Evolutionary conservation across 1,140 invertebrate species (phyloP).

Genomic region (Coptotermes formosanus): DNA sequence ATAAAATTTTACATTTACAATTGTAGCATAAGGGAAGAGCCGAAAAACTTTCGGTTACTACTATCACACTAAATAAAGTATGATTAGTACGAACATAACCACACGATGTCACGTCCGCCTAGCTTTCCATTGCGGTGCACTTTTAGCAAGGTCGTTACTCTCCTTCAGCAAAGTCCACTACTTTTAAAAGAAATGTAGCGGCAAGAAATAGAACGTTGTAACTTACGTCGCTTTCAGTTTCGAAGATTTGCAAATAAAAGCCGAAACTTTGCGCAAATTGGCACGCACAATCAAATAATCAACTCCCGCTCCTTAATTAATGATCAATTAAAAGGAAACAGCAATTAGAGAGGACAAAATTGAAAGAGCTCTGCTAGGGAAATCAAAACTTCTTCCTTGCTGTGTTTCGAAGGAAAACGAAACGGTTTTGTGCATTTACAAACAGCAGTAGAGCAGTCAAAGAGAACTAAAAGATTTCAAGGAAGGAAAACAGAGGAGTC

Average conservation of each 20-base stretch:
- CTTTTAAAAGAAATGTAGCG: neutral
- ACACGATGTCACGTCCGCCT: too few relatives aligned
- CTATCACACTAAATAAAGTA: too few relatives aligned
- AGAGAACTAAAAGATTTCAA: too few relatives aligned
- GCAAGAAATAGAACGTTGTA: neutral
- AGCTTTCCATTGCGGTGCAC: too few relatives aligned
- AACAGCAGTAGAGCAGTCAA: neutral
- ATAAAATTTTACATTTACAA: too few relatives aligned
- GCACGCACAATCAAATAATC: conserved; percentile 28
- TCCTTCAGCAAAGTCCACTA: too few relatives aligned
- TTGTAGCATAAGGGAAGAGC: too few relatives aligned
- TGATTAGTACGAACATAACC: too few relatives aligned
- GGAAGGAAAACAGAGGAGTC: too few relatives aligned
- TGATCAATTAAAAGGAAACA: conserved; percentile 29
- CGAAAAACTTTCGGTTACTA: too few relatives aligned
- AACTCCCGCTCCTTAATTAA: conserved; percentile 26
- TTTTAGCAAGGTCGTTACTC: too few relatives aligned
- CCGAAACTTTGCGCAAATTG: neutral
- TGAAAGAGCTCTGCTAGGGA: conserved; percentile 18
- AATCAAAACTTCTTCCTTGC: conserved; percentile 24
- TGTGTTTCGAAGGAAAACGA: neutral
- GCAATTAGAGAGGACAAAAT: conserved; percentile 27
- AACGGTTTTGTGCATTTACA: neutral
- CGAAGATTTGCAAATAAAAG: conserved; percentile 9
- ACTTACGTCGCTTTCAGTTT: neutral